Conservation (phyloP, 2,888 invertebrate species). For the Netelia inedita region DNA sequence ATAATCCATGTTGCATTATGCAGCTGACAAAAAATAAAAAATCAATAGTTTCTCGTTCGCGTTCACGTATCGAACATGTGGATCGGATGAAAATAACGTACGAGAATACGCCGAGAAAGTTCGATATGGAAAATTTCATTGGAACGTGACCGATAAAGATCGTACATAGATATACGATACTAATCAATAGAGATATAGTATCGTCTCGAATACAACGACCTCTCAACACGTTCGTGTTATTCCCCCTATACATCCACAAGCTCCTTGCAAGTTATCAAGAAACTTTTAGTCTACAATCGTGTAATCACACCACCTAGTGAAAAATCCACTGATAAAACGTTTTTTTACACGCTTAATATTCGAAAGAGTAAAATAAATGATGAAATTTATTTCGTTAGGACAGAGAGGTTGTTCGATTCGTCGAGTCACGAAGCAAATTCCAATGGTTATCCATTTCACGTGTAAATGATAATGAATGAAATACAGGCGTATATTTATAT, state of each 20-base stretch:
- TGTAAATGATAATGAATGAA: not conserved
- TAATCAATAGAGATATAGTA: not conserved
- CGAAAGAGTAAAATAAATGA: slow-evolving; percentile 3
- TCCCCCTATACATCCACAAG: not conserved
- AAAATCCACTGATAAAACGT: not conserved
- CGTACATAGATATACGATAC: not conserved
- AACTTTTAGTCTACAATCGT: slow-evolving; percentile 18
- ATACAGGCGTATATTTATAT: not conserved
- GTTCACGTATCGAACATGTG: not conserved
- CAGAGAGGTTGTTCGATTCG: not conserved
- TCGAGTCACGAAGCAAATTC: not conserved
- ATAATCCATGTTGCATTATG: not conserved
- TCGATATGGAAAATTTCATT: slow-evolving; percentile 8
- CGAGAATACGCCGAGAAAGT: not conserved
- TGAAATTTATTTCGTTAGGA: slow-evolving; percentile 11
- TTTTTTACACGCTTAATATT: not conserved
- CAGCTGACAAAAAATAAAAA: not conserved
- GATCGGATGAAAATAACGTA: not conserved
- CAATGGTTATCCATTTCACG: not conserved
- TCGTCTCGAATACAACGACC: slow-evolving; percentile 7
- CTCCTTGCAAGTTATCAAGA: slow-evolving; percentile 3
- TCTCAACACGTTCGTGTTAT: slow-evolving; percentile 3
- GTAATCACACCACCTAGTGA: not conserved
- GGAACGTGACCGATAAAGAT: slow-evolving; percentile 9
- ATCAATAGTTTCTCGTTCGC: not conserved